Evolutionary conservation across 2,888 invertebrate species (phyloP), one percentile per base, ranked within the genome.

Genomic region (Drosophila mimica): DNA sequence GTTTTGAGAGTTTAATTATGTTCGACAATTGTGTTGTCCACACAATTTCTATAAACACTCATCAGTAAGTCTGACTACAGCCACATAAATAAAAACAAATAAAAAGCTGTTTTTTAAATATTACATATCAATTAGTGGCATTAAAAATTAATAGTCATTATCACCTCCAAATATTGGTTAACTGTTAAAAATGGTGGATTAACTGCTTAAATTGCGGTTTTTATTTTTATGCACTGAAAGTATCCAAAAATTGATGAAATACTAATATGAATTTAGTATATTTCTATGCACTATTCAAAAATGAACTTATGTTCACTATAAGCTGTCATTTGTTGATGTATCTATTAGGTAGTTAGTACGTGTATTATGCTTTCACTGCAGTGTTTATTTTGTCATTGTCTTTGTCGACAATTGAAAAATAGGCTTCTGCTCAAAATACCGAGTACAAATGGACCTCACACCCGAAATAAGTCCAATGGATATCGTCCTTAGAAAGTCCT

Each of bases 401-500:
- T 52, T 33, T 11, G 40, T 5, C 11, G 43, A 53, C 67, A 76
- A 76, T 71, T 65, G 53, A 52, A 53, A 63, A 72, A 68, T 69
- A 65, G 59, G 58, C 61, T 63, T 76, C 40, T 33, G 43, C 36
- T 34, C 36, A 30, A 63, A 31, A 49, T 56, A 52, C 56, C 36
- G 58, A 33, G 28, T 52, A 61, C 53, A 59, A 58, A n/a, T 20
- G 11, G 30, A 28, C n/a, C 17, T 4, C 56, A 46, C 28, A 13
- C 34, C 15, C 38, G 8, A 64, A 51, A 33, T 43, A 43, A 49
- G 43, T 62, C 64, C 48, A 74, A 77, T 56, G 60, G 69, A 79
- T 74, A 70, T 77, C 51, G 60, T 49, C 52, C 66, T 64, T 71
- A 68, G 66, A 79, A 82, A 78, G 76, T 81, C 49, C 76, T 69